Evolutionary conservation across 2,113 vertebrate genomes (phyloP).

Genomic region (Otis tarda): DNA sequence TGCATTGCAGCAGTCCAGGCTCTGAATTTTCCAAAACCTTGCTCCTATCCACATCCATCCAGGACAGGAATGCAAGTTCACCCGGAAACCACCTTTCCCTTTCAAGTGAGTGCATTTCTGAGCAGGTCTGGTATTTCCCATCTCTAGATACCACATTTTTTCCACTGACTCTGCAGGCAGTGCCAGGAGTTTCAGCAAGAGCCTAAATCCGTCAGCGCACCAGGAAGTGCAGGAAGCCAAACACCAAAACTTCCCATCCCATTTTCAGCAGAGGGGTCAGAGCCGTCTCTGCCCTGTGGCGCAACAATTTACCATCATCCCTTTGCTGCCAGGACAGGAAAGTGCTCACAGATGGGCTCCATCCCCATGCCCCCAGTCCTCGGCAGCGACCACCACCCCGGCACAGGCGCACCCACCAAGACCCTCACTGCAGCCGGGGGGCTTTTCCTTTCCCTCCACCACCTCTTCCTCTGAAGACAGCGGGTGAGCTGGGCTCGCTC

Average conservation of each 20-base stretch:
- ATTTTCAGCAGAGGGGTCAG: constrained; percentile 34
- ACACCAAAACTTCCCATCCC: constrained; percentile 10
- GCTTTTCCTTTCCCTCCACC: not conserved
- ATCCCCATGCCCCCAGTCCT: not conserved
- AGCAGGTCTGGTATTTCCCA: constrained; percentile 44
- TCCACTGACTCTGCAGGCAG: constrained; percentile 33
- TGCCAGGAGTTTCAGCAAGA: not conserved
- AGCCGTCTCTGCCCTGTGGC: not conserved
- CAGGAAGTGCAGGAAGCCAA: constrained; percentile 53
- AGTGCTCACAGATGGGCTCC: not conserved
- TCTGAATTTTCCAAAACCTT: not conserved
- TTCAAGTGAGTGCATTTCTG: constrained; percentile 6
- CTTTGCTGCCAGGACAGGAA: constrained; percentile 1
- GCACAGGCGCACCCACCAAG: not conserved
- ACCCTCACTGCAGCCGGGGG: fast-evolving
- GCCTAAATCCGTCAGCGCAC: constrained; percentile 28
- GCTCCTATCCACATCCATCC: not conserved
- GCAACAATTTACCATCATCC: not conserved
- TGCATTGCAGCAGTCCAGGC: not conserved
- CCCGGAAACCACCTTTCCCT: constrained; percentile 52
- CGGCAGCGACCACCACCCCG: not conserved
- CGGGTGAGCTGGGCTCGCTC: not conserved
- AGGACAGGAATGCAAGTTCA: constrained; percentile 28
- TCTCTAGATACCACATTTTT: constrained; percentile 48
- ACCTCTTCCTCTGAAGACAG: not conserved